A percentile compares a stretch with the other conserved stretches of the same genome.
Conservation (phyloP, 2,113 vertebrate species). For the Cyanoliseus patagonus region DNA sequence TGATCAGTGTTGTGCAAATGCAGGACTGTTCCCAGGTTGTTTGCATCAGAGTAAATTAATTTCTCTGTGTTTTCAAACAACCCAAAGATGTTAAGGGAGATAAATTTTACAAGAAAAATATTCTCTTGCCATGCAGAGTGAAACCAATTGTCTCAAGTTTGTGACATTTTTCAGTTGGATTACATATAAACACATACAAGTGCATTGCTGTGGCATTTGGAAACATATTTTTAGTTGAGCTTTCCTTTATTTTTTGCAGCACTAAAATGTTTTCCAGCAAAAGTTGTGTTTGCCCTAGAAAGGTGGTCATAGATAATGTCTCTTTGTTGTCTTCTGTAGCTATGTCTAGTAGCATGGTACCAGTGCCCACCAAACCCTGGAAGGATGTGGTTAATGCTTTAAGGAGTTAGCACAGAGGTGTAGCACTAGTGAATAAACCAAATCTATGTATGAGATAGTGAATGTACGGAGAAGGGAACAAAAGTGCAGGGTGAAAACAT, state of each 20-base stretch:
- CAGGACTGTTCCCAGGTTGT: not conserved
- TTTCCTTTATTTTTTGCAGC: not conserved
- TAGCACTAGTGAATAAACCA: not conserved
- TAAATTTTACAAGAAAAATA: not conserved
- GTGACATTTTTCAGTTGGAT: not conserved
- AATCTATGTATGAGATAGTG: not conserved
- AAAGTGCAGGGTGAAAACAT: rapidly evolving
- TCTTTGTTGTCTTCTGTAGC: not conserved
- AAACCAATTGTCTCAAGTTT: not conserved
- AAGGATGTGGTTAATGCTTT: not conserved
- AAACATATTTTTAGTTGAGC: not conserved
- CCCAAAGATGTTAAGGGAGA: not conserved
- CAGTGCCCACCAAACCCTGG: not conserved
- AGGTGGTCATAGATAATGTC: not conserved
- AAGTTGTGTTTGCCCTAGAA: not conserved
- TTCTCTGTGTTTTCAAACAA: not conserved
- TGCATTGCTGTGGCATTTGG: not conserved
- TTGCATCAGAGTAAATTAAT: not conserved
- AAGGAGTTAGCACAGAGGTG: not conserved
- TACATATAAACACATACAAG: not conserved
- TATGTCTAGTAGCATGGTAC: not conserved
- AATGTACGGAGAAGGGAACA: not conserved
- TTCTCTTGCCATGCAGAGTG: not conserved
- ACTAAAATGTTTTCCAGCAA: not conserved
- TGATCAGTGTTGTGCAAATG: not conserved